These are phyloP conservation scores for Pantherophis alleghaniensis DNA, from an alignment of 2,797 vertebrate species.

Conservation along the genomic window DNA sequence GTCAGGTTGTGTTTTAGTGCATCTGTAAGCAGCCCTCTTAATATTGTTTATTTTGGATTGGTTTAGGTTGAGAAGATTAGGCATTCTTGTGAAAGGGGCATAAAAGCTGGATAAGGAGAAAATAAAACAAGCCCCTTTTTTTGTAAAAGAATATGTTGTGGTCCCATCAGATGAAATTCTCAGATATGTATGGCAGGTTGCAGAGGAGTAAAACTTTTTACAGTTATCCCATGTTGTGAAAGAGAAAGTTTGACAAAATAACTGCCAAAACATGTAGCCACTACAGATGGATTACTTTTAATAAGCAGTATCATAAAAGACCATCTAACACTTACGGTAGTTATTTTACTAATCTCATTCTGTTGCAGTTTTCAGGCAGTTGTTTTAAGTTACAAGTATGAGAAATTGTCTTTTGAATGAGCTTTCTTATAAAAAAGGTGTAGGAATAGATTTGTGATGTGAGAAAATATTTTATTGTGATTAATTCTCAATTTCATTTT, in stretches of 20 bases:
- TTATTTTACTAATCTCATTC: neutral
- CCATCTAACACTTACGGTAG: neutral
- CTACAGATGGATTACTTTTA: neutral
- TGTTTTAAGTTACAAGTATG: neutral
- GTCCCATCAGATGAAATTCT: neutral
- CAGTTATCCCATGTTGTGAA: neutral
- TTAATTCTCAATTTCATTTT: neutral
- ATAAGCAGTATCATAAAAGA: neutral
- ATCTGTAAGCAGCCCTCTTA: neutral
- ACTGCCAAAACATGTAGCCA: neutral
- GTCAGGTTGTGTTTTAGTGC: neutral
- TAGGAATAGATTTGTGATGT: neutral
- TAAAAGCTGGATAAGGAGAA: neutral
- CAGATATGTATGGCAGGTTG: neutral
- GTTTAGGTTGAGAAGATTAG: neutral
- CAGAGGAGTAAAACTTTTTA: neutral
- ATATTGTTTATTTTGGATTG: neutral
- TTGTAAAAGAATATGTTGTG: neutral
- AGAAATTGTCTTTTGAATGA: neutral
- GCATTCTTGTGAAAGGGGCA: neutral
- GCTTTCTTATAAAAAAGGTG: neutral
- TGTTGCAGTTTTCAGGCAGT: neutral
- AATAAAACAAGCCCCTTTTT: neutral
- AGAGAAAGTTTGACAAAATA: neutral
- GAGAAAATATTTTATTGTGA: neutral